Evolutionary conservation across 2,113 vertebrate species (phyloP).

Genomic region (Hippopotamus amphibius): DNA sequence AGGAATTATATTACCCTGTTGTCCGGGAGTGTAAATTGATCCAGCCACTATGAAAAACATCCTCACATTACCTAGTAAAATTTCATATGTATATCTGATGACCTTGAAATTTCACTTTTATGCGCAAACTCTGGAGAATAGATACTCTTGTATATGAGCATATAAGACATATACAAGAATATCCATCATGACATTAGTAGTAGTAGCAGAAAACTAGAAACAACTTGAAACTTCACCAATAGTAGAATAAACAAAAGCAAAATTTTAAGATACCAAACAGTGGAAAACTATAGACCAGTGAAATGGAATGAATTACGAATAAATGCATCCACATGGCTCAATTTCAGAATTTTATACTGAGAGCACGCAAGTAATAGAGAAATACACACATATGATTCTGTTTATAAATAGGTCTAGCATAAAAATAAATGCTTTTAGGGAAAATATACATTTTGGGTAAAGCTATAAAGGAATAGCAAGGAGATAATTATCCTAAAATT

Average conservation of each 20-base stretch:
- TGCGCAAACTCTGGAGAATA: background rate
- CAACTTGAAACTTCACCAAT: background rate
- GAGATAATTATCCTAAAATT: background rate
- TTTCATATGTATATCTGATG: background rate
- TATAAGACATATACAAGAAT: background rate
- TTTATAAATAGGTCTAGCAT: background rate
- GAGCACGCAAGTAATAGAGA: background rate
- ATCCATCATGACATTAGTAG: background rate
- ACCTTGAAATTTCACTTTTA: background rate
- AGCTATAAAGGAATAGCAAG: background rate
- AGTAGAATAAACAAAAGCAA: background rate
- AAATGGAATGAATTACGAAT: background rate
- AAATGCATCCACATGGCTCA: background rate
- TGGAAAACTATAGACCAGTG: background rate
- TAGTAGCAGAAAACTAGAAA: background rate
- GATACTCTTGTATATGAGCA: background rate
- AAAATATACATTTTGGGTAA: background rate
- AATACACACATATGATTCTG: background rate
- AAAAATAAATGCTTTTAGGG: background rate
- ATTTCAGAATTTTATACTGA: background rate
- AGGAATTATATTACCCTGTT: background rate
- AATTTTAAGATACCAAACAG: background rate
- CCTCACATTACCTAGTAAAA: background rate
- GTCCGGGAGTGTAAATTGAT: background rate
- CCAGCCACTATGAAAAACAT: background rate